phyloP scores from a whole-genome alignment of 1,140 invertebrate species.

The Macrotrachela quadricornifera region DNA sequence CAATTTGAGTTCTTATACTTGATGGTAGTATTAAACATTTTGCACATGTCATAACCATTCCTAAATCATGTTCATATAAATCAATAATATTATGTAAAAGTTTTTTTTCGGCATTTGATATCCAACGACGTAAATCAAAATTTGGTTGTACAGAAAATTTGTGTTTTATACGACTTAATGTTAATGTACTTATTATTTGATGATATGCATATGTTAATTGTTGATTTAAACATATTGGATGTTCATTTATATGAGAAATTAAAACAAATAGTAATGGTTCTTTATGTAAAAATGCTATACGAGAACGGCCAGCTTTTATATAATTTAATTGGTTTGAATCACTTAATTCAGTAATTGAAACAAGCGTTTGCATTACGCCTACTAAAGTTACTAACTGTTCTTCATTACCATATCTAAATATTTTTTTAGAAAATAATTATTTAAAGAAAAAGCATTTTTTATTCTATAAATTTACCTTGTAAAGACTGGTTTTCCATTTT shows the following conservation, averaged over 20 bases:
- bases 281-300: conserved; percentile 65
- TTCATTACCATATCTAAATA: conserved; percentile 60
- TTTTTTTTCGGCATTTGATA: conserved; percentile 68
- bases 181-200: conserved; percentile 48
- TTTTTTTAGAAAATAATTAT: too few species aligned
- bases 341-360: conserved; percentile 49
- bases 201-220: conserved; percentile 51
- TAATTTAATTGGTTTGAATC: too few species aligned
- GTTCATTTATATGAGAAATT: conserved; percentile 55
- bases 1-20: conserved; percentile 21
- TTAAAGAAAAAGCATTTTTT: background rate
- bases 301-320: conserved; percentile 54
- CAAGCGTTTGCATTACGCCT: conserved; percentile 78
- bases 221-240: conserved; percentile 53
- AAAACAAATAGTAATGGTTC: conserved; percentile 68
- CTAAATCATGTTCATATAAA: too few species aligned
- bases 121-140: conserved; percentile 57
- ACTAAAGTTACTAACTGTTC: conserved; percentile 76
- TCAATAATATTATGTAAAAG: too few species aligned
- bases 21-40: too few species aligned
- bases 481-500: conserved; percentile 83
- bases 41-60: too few species aligned
- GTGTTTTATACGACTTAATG: conserved; percentile 48
- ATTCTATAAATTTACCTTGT: conserved; percentile 40
- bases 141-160: conserved; percentile 66